A percentile compares a stretch with the other conserved stretches of the same genome.
Evolutionary conservation across 2,113 vertebrate species (phyloP).

Genomic region (Ciconia stormi): DNA sequence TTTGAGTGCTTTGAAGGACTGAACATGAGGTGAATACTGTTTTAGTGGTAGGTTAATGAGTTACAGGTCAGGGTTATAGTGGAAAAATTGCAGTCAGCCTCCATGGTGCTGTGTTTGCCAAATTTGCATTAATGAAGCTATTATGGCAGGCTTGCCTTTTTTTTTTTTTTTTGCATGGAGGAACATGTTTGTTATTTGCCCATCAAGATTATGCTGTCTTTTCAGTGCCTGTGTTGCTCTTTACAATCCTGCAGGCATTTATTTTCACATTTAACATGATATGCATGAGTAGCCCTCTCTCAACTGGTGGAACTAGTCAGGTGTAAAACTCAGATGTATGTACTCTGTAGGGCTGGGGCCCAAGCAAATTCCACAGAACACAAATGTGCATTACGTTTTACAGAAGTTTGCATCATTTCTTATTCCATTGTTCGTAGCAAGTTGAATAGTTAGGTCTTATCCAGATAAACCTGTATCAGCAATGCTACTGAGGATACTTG

Average conservation of each 20-base stretch:
- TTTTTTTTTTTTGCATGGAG: neutral
- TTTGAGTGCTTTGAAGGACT: neutral
- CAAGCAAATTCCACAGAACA: neutral
- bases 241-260: neutral
- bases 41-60: neutral
- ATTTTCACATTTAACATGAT: neutral
- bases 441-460: neutral
- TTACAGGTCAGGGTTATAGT: constrained; percentile 1
- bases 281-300: neutral
- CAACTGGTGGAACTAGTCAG: neutral
- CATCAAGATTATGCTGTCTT: neutral
- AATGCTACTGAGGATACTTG: neutral
- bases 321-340: neutral
- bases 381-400: neutral
- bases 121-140: neutral
- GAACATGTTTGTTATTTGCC: neutral
- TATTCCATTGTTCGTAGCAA: neutral
- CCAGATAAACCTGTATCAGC: neutral
- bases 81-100: neutral
- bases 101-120: neutral
- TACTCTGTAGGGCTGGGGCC: neutral
- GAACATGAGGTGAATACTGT: neutral
- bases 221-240: neutral
- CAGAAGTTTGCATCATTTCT: neutral
- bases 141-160: neutral